A percentile compares a stretch with the other conserved stretches of the same genome.
phyloP scores from a whole-genome alignment of 2,113 vertebrate genomes.

The Podarcis muralis region DNA sequence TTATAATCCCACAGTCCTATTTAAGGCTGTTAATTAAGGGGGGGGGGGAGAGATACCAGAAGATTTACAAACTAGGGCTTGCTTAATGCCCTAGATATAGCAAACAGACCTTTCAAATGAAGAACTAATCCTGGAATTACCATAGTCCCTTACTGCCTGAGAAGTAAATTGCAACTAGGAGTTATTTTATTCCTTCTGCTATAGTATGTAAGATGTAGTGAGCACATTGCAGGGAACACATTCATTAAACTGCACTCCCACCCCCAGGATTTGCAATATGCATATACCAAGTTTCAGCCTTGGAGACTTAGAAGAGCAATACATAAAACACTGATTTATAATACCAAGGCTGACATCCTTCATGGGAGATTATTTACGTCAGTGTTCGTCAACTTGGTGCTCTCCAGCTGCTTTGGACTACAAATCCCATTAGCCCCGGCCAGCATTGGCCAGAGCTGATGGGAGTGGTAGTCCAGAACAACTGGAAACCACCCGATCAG shows the following conservation, averaged over 20 bases:
- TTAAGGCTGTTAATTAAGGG: slow-evolving; percentile 10
- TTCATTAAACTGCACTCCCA: too few species aligned
- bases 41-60: neutral
- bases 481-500: too few species aligned
- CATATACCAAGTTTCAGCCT: neutral
- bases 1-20: slow-evolving; percentile 9
- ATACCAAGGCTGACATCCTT: neutral
- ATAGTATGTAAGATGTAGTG: too few species aligned
- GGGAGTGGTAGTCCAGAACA: too few species aligned
- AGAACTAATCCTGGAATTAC: slow-evolving; percentile 20
- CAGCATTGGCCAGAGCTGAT: too few species aligned
- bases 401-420: too few species aligned
- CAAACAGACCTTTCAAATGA: slow-evolving; percentile 4
- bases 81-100: slow-evolving; percentile 3
- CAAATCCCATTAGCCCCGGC: too few species aligned
- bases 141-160: neutral
- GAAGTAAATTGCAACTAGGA: neutral
- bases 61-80: neutral
- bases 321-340: neutral
- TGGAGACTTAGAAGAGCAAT: neutral
- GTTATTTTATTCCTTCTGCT: neutral
- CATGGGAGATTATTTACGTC: neutral
- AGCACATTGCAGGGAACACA: too few species aligned
- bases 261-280: neutral
- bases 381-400: too few species aligned